These are phyloP conservation scores for Daboia siamensis DNA, from an alignment of 2,113 vertebrate genomes.

Conservation along the genomic window DNA sequence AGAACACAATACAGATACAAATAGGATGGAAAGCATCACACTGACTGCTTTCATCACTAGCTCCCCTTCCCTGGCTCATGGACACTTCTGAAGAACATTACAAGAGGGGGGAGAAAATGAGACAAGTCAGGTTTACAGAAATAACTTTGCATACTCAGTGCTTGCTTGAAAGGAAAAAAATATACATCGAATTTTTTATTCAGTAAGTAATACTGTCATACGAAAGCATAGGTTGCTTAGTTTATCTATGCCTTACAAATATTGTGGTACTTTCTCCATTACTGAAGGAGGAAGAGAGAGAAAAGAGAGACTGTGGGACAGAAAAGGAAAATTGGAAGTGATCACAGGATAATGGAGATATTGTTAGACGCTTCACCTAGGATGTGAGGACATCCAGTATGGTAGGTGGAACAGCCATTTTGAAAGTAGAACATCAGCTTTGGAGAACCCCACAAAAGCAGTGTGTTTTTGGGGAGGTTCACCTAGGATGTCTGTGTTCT, in stretches of 20 bases:
- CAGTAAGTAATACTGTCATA: not conserved
- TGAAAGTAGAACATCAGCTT: not conserved
- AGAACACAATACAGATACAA: not conserved
- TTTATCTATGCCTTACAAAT: not conserved
- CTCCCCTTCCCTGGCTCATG: not conserved
- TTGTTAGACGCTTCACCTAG: not conserved
- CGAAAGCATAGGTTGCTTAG: not conserved
- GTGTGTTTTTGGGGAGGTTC: not conserved
- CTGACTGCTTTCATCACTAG: not conserved
- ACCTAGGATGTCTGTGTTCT: too few relatives aligned
- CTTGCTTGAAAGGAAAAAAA: not conserved
- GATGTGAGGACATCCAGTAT: not conserved
- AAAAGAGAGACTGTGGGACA: not conserved
- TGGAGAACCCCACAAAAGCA: not conserved
- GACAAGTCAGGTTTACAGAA: not conserved
- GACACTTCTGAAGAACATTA: not conserved
- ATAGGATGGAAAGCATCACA: not conserved
- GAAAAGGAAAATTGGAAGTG: not conserved
- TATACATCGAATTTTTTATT: not conserved
- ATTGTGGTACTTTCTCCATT: not conserved
- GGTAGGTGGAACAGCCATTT: not conserved
- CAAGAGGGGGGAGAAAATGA: not conserved
- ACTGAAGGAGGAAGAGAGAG: not conserved
- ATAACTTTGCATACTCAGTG: not conserved
- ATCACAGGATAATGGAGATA: not conserved